Conservation (phyloP, 1,140 invertebrate species). For the Papilio polytes region DNA sequence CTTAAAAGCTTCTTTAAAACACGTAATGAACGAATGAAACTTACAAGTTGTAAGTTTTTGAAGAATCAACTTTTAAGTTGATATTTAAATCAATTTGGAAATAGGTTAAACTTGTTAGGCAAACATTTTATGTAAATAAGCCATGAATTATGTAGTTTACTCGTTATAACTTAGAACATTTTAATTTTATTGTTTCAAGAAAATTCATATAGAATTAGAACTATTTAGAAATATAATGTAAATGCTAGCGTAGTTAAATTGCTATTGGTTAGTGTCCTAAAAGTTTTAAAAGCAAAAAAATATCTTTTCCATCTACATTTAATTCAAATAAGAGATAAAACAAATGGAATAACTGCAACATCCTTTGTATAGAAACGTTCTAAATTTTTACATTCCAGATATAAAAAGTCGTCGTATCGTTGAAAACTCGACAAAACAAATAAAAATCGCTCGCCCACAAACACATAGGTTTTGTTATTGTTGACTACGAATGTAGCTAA, state of each 20-base stretch:
- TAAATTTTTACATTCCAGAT: background rate
- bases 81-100: background rate
- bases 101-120: background rate
- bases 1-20: no score
- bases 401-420: background rate
- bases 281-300: background rate
- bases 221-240: background rate
- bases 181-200: background rate
- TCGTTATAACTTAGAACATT: background rate
- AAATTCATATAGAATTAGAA: background rate
- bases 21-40: no score
- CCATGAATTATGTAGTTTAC: background rate
- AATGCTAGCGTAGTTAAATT: no score
- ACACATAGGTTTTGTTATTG: background rate
- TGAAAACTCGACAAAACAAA: background rate
- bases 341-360: background rate
- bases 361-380: conserved; percentile 10
- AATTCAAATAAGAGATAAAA: background rate
- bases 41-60: no score
- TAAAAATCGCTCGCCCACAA: background rate
- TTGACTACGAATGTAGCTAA: background rate
- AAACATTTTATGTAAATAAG: background rate
- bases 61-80: background rate
- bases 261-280: background rate
- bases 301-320: background rate